Percentiles rank a stretch among this genome's conserved stretches.
phyloP scores from a whole-genome alignment of 2,797 vertebrate genomes.

The Amphiprion clarkii region DNA sequence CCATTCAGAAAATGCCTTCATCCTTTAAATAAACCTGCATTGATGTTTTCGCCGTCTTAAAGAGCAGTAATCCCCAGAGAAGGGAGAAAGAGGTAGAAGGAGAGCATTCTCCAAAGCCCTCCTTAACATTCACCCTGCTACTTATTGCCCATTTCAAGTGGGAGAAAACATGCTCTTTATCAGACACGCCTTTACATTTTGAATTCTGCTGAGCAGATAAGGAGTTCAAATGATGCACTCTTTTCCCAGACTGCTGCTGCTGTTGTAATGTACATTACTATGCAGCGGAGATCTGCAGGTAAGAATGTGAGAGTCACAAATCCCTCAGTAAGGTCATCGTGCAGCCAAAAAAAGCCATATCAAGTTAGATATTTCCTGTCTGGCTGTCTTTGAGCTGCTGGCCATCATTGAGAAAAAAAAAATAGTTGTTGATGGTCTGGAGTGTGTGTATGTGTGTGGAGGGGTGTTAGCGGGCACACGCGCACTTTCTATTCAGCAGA shows the following conservation, averaged over 20 bases:
- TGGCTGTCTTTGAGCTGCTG: constrained; percentile 49
- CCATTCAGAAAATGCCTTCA: constrained; percentile 86
- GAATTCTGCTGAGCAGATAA: constrained; percentile 69
- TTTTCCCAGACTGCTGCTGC: constrained; percentile 51
- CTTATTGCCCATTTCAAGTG: constrained; percentile 81
- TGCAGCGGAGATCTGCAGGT: constrained; percentile 55
- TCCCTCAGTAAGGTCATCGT: constrained; percentile 56
- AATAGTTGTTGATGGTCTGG: constrained; percentile 44
- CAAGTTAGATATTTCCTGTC: constrained; percentile 44
- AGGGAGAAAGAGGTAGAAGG: constrained; percentile 65
- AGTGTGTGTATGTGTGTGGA: constrained; percentile 11
- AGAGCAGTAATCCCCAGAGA: constrained; percentile 82
- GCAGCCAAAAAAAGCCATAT: constrained; percentile 7
- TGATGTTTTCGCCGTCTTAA: constrained; percentile 85
- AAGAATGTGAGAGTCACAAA: constrained; percentile 47
- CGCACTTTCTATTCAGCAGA: constrained; percentile 90
- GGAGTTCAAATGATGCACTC: constrained; percentile 75
- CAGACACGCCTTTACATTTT: constrained; percentile 68
- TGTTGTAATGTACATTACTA: constrained; percentile 49
- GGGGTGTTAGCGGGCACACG: constrained; percentile 35
- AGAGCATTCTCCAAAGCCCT: constrained; percentile 80
- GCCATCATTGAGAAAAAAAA: constrained; percentile 57
- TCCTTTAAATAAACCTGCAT: constrained; percentile 85
- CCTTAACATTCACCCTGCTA: constrained; percentile 83
- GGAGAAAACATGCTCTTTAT: constrained; percentile 77